Base-by-base conservation (phyloP, 2,113 vertebrate genomes). In the Grallaria varia region DNA sequence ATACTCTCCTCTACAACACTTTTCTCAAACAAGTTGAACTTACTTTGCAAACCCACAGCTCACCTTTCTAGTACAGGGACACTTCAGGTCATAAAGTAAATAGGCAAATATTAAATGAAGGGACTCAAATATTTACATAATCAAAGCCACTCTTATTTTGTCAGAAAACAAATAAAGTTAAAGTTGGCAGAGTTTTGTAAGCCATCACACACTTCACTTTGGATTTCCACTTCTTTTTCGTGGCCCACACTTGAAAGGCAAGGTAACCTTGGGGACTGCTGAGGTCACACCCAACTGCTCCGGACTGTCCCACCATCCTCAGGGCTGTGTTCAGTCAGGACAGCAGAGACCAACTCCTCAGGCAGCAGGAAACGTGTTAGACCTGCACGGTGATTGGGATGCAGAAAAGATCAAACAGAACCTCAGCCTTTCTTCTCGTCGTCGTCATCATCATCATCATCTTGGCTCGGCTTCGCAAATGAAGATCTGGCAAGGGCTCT, bases 161-260 rank as follows among this genome's bases (percentile, higher is more conserved):
- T 74, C 80, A 94, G 56, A 94, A 96, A 93, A 94, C 58, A 95
- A 93, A 93, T 75, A 88, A 86, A 95, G 92, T 95, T 93, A 87
- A 95, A 63, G 92, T 96, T 97, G 96, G 94, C 94, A 93, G 76
- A 95, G 89, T 87, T 97, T 87, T 73, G 74, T 84, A 97, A 97
- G 86, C 58, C 93, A 94, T 63, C 79, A 64, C 19, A 62, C 17
- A 80, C 75, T 94, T 96, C 66, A 73, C 91, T 86, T 92, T 76
- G 59, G n/a, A 89, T 91, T 93, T 66, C 62, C 68, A 68, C 56
- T 87, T 74, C 77, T 89, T 84, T 91, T 74, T 30, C 50, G 10
- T 2, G 2, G 28, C 30, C 73, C 30, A 47, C 1, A 64, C 52
- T 62, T 89, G 72, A 90, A 91, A 94, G 64, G 37, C 81, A 72